These are phyloP conservation scores for Lepilemur septentrionalis DNA, from an alignment of 2,797 vertebrate species.

Conservation along the genomic window DNA sequence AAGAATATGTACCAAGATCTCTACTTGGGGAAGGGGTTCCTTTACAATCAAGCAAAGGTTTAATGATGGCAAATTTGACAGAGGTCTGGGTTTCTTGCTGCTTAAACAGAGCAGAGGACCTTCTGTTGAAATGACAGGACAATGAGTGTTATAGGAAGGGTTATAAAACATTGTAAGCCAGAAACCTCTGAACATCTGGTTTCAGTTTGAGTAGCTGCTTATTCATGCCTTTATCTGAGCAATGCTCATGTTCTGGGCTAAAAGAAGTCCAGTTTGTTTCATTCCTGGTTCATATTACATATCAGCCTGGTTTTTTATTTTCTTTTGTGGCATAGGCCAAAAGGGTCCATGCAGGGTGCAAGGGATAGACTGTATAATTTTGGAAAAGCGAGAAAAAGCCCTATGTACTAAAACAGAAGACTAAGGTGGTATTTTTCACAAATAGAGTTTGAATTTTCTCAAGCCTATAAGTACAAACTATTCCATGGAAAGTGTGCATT, in stretches of 20 bases:
- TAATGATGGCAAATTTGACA: slow-evolving; percentile 63
- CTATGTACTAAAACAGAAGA: slow-evolving; percentile 35
- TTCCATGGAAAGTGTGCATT: background rate
- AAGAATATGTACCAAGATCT: slow-evolving; percentile 70
- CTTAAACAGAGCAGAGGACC: slow-evolving; percentile 60
- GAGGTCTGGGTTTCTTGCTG: slow-evolving; percentile 59
- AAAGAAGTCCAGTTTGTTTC: slow-evolving; percentile 82
- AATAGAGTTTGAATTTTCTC: background rate
- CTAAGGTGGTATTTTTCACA: slow-evolving; percentile 39
- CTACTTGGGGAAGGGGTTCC: slow-evolving; percentile 65
- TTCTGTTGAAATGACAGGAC: slow-evolving; percentile 75
- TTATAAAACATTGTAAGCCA: slow-evolving; percentile 67
- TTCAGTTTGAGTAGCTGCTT: slow-evolving; percentile 80
- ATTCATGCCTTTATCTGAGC: slow-evolving; percentile 77
- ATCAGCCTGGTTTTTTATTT: slow-evolving; percentile 77
- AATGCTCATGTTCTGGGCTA: slow-evolving; percentile 73
- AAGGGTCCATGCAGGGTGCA: slow-evolving; percentile 45
- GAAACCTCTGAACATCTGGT: slow-evolving; percentile 79
- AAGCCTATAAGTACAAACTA: background rate
- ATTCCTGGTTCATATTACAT: slow-evolving; percentile 78
- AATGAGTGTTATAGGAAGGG: slow-evolving; percentile 71
- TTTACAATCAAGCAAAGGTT: slow-evolving; percentile 74
- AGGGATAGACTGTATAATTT: slow-evolving; percentile 55
- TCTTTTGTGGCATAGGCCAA: slow-evolving; percentile 71
- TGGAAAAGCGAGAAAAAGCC: slow-evolving; percentile 61